Percentiles rank a stretch among this genome's conserved stretches.
Conservation (phyloP, 2,888 invertebrate species). For the Halictus quadricinctus region DNA sequence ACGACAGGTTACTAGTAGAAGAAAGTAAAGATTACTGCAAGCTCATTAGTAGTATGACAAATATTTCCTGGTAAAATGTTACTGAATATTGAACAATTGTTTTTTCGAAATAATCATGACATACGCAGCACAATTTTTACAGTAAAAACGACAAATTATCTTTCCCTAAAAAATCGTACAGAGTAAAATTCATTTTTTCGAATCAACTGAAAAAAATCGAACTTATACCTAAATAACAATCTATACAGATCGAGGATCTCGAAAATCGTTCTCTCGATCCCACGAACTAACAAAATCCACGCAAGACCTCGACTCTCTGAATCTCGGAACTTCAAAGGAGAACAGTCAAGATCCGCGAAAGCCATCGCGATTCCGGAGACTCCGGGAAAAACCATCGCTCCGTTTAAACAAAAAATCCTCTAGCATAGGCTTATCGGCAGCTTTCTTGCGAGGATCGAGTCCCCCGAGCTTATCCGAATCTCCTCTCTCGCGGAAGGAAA, state of each 20-base stretch:
- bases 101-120: too few species aligned
- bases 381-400: constrained; percentile 27
- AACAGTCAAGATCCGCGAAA: neutral
- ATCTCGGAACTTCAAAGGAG: neutral
- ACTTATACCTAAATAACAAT: neutral
- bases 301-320: neutral
- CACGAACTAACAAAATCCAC: neutral
- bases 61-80: too few species aligned
- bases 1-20: too few species aligned
- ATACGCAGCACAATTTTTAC: too few species aligned
- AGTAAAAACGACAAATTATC: too few species aligned
- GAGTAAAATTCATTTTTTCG: too few species aligned
- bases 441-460: constrained; percentile 17
- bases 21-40: too few species aligned
- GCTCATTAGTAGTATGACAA: too few species aligned
- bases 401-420: constrained; percentile 11
- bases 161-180: too few species aligned
- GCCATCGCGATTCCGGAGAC: constrained; percentile 15
- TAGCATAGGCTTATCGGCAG: constrained; percentile 37
- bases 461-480: constrained; percentile 25
- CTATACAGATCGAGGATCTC: neutral
- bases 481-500: neutral
- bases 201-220: neutral
- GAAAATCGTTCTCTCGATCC: neutral
- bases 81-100: too few species aligned